Evolutionary conservation across 2,113 vertebrate genomes (phyloP), one percentile per base, ranked within the genome.

Genomic region (Hyperoodon ampullatus): DNA sequence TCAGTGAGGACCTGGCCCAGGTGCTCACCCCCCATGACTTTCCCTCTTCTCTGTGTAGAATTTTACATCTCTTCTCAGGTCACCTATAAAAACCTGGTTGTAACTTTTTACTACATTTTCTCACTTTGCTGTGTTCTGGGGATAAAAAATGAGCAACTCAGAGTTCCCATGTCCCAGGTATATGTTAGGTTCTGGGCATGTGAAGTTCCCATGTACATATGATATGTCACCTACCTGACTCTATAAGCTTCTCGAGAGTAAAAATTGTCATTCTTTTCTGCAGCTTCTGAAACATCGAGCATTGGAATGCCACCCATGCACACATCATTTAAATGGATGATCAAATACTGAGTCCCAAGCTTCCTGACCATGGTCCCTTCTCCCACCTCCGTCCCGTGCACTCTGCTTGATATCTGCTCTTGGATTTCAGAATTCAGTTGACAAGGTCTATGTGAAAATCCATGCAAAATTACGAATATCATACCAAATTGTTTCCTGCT

Each of bases 371-470:
- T 9, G 24, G 30, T 83, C 44, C 28, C 35, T 11, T 42, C 66
- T 28, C 47, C 71, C 18, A 78, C 2, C n/a, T 13, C 30, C 12
- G 26, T 58, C n/a, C 24, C 16, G 28, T 12, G 9, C 3, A 11
- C 65, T 61, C 61, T 68, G 53, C 44, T 50, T 94, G 58, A 39
- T 26, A 89, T 35, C 39, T 87, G 14, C 39, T 66, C 28, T 82
- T 92, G 71, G 26, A 63, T 90, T 77, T 33, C 26, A 88, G 39
- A 95, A 95, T 86, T 97, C 21, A 65, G 6, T 33, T 92, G 33
- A 88, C 24, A 93, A 91, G 44, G 88, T 44, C 33, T 84, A 44
- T 35, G 50, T 71, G 65, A 82, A 94, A 89, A 75, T 74, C 50
- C 2, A 53, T 47, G 35, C 3, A 78, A 86, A 96, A 91, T 92